Percentiles rank a stretch among this genome's conserved stretches.
Evolutionary conservation across 92 coral and sea anemone genomes (phyloP).

Genomic region (Umimayanthus kanabou): DNA sequence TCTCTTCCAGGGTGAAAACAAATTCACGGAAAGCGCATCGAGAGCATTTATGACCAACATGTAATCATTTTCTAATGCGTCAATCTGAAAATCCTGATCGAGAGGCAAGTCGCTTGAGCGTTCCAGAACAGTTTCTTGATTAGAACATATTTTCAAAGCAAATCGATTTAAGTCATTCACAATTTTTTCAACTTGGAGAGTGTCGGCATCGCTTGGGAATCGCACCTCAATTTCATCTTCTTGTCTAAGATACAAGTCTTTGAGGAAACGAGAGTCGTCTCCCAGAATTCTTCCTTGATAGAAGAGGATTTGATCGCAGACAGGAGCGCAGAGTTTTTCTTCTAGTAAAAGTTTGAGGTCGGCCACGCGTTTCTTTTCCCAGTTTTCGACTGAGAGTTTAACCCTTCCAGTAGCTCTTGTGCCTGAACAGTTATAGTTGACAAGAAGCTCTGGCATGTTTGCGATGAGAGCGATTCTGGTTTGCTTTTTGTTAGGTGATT

Average conservation of each 20-base stretch:
- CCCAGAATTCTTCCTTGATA: slow-evolving; percentile 50
- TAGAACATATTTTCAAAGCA: slow-evolving; percentile 7
- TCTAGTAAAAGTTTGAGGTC: slow-evolving; percentile 63
- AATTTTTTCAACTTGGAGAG: background rate
- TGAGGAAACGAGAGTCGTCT: slow-evolving; percentile 52
- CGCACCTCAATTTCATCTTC: slow-evolving; percentile 58
- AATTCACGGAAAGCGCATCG: slow-evolving; percentile 12
- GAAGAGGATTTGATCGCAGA: slow-evolving; percentile 65
- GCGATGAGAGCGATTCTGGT: background rate
- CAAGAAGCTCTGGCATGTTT: background rate
- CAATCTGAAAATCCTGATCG: background rate
- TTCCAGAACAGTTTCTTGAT: background rate
- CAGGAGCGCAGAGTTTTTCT: slow-evolving; percentile 56
- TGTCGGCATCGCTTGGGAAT: slow-evolving; percentile 42
- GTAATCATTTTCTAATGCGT: background rate
- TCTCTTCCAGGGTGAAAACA: slow-evolving; percentile 48
- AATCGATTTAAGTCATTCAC: slow-evolving; percentile 14
- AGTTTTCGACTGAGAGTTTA: slow-evolving; percentile 40
- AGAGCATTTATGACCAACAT: slow-evolving; percentile 25
- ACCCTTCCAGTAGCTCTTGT: slow-evolving; percentile 32
- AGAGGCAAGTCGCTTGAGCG: background rate
- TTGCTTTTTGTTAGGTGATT: background rate
- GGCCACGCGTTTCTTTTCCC: slow-evolving; percentile 51
- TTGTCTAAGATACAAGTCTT: slow-evolving; percentile 69
- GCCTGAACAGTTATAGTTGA: slow-evolving; percentile 23